phyloP scores from a whole-genome alignment of 2,888 invertebrate species.

The Pemphredon lugubris region DNA sequence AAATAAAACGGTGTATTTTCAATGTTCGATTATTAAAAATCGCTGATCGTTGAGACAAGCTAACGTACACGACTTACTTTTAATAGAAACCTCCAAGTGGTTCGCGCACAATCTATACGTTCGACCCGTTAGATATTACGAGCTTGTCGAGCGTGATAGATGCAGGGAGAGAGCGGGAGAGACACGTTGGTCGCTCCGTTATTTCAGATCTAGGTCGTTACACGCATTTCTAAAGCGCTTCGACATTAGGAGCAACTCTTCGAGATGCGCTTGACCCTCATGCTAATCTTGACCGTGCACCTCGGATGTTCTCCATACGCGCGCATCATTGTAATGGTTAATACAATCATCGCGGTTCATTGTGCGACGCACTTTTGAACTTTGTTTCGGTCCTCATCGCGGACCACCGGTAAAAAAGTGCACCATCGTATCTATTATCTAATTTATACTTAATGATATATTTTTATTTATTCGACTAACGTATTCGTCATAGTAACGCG shows the following conservation, averaged over 20 bases:
- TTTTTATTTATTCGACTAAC: too few relatives aligned
- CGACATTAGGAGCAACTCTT: slow-evolving; percentile 47
- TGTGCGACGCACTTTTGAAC: neutral
- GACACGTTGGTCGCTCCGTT: slow-evolving; percentile 62
- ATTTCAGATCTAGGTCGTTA: slow-evolving; percentile 69
- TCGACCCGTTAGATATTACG: slow-evolving; percentile 66
- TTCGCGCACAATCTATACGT: slow-evolving; percentile 30
- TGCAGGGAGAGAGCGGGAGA: slow-evolving; percentile 41
- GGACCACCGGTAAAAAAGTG: too few relatives aligned
- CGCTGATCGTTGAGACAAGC: too few relatives aligned
- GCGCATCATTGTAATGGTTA: neutral
- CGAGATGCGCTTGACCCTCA: slow-evolving; percentile 49
- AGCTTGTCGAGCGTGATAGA: slow-evolving; percentile 32
- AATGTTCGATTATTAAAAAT: too few relatives aligned
- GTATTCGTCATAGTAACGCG: too few relatives aligned
- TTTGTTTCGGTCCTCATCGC: too few relatives aligned
- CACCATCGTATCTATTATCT: too few relatives aligned
- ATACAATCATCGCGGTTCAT: too few relatives aligned
- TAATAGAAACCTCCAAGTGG: slow-evolving; percentile 30
- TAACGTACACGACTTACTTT: neutral
- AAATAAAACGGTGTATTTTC: too few relatives aligned
- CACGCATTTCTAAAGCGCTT: slow-evolving; percentile 54
- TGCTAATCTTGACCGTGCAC: slow-evolving; percentile 50
- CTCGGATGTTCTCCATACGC: slow-evolving; percentile 13
- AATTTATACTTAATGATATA: too few relatives aligned